phyloP scores from a whole-genome alignment of 2,888 invertebrate species.

The Leptogaster cylindrica region DNA sequence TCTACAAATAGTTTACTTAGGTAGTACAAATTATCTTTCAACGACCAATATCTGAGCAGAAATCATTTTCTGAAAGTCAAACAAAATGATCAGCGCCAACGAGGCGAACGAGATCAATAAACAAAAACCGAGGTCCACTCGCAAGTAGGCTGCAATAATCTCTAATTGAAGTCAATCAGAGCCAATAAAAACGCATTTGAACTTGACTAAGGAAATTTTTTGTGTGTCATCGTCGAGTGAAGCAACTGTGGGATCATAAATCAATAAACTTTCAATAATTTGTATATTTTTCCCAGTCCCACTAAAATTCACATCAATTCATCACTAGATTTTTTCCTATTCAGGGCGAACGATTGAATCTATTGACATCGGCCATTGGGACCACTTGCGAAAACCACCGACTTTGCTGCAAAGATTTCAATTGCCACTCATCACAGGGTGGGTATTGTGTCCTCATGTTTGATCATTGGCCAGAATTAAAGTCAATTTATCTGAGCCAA shows the following conservation, averaged over 20 bases:
- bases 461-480: slow-evolving; percentile 42
- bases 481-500: slow-evolving; percentile 45
- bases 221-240: neutral
- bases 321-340: slow-evolving; percentile 11
- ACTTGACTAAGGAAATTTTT: slow-evolving; percentile 28
- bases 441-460: slow-evolving; percentile 33
- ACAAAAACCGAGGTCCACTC: neutral
- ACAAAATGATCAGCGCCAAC: slow-evolving; percentile 7
- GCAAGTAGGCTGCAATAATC: slow-evolving; percentile 16
- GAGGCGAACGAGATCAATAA: neutral
- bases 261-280: slow-evolving; percentile 13
- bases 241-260: slow-evolving; percentile 13
- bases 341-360: slow-evolving; percentile 1
- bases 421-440: slow-evolving; percentile 22
- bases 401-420: neutral
- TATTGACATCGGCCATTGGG: slow-evolving; percentile 6
- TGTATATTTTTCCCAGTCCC: neutral
- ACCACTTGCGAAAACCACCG: slow-evolving; percentile 1
- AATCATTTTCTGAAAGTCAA: neutral
- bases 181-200: slow-evolving; percentile 30
- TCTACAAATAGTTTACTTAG: too few relatives aligned
- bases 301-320: slow-evolving; percentile 7
- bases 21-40: too few relatives aligned
- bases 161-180: slow-evolving; percentile 19
- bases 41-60: neutral